Evolutionary conservation across 2,888 invertebrate genomes (phyloP).

Genomic region (Celastrina argiolus): DNA sequence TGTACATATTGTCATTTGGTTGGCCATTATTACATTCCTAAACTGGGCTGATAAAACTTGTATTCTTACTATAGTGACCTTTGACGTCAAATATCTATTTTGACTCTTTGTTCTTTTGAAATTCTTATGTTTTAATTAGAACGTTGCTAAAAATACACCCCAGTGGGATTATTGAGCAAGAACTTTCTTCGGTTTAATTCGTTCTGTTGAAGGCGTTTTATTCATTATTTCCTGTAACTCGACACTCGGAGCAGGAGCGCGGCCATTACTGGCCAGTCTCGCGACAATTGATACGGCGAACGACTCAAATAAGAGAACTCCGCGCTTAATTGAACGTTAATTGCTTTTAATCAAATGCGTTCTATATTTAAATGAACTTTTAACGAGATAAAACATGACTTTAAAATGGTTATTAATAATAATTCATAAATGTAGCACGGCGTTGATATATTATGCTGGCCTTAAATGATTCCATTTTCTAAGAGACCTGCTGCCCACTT

Average conservation of each 20-base stretch:
- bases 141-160: not conserved
- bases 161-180: slow-evolving; percentile 1
- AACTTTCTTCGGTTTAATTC: slow-evolving; percentile 25
- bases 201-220: slow-evolving; percentile 36
- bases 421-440: not conserved
- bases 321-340: slow-evolving; percentile 70
- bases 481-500: not conserved
- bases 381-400: slow-evolving; percentile 52
- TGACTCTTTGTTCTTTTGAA: not conserved
- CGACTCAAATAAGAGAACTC: slow-evolving; percentile 58
- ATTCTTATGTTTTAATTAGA: not conserved
- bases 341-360: slow-evolving; percentile 75
- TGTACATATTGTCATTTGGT: not conserved
- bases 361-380: slow-evolving; percentile 74
- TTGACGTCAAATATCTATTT: not conserved
- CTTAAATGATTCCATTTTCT: not conserved
- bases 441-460: not conserved
- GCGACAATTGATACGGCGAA: slow-evolving; percentile 61
- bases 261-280: slow-evolving; percentile 52
- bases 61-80: not conserved
- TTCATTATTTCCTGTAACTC: slow-evolving; percentile 40
- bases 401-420: slow-evolving; percentile 27
- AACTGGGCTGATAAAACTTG: not conserved
- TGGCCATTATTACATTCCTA: slow-evolving; percentile 4
- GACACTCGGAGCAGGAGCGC: slow-evolving; percentile 49